Conservation (phyloP, 2,113 vertebrate species). For the Ondatra zibethicus region DNA sequence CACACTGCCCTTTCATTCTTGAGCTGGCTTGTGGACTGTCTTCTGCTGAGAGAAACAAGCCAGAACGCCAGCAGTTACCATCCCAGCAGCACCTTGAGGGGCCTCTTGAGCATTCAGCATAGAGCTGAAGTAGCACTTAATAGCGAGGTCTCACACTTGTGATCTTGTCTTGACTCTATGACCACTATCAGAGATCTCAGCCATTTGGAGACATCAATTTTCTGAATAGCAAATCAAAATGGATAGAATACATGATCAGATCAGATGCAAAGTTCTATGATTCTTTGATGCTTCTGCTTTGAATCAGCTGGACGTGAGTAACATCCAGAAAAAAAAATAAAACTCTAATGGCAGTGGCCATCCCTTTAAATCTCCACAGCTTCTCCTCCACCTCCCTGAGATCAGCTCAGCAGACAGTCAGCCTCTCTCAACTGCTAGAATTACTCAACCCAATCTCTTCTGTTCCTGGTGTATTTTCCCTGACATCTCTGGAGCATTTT, state of each 20-base stretch:
- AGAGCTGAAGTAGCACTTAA: background rate
- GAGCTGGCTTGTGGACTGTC: background rate
- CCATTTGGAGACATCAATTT: background rate
- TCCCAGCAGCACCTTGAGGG: background rate
- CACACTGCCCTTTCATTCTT: background rate
- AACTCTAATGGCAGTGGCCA: background rate
- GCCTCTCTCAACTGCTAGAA: background rate
- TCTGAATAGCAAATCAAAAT: slow-evolving; percentile 10
- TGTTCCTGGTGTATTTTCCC: background rate
- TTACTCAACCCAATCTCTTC: background rate
- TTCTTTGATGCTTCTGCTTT: background rate
- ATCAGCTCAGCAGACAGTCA: background rate
- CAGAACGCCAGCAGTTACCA: background rate
- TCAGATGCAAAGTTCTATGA: slow-evolving; percentile 13
- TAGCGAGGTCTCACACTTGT: background rate
- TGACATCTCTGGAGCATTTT: background rate
- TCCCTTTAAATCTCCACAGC: background rate
- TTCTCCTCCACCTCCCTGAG: background rate
- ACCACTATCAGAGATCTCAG: background rate
- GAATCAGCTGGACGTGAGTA: background rate
- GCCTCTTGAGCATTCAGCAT: no score
- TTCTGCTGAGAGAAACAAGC: background rate
- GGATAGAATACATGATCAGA: background rate
- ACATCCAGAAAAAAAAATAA: background rate
- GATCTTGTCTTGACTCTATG: background rate